phyloP scores from a whole-genome alignment of 2,888 invertebrate genomes.

The Phrixothrix hirtus region DNA sequence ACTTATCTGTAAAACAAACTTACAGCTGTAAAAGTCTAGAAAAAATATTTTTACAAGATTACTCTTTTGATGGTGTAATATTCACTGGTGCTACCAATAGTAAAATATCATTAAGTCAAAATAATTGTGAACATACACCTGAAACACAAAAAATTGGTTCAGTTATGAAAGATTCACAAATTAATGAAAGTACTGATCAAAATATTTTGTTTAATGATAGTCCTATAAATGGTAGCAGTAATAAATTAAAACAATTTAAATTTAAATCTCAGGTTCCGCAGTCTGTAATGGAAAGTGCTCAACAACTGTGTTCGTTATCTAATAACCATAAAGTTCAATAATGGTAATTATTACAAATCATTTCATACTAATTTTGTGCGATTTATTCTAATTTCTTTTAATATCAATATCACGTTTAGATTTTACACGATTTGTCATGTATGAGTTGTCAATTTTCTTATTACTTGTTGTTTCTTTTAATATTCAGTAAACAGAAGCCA shows the following conservation, averaged over 20 bases:
- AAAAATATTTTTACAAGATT: slow-evolving; percentile 17
- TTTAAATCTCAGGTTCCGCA: slow-evolving; percentile 22
- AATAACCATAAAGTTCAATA: no score
- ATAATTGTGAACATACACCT: no score
- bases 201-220: neutral
- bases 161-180: neutral
- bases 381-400: neutral
- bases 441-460: no score
- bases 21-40: neutral
- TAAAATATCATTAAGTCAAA: no score
- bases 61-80: slow-evolving; percentile 16
- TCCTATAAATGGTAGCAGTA: no score
- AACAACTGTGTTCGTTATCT: slow-evolving; percentile 7
- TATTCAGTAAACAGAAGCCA: no score
- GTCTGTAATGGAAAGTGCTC: slow-evolving; percentile 10
- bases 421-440: no score
- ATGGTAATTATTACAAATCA: no score
- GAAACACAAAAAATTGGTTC: neutral
- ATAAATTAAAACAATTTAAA: slow-evolving; percentile 23
- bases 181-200: neutral
- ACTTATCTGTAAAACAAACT: neutral
- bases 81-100: slow-evolving; percentile 4
- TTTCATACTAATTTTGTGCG: neutral
- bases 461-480: no score
- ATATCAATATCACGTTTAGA: no score